Evolutionary conservation across 2,888 invertebrate species (phyloP).

Genomic region (Oscheius sp.): DNA sequence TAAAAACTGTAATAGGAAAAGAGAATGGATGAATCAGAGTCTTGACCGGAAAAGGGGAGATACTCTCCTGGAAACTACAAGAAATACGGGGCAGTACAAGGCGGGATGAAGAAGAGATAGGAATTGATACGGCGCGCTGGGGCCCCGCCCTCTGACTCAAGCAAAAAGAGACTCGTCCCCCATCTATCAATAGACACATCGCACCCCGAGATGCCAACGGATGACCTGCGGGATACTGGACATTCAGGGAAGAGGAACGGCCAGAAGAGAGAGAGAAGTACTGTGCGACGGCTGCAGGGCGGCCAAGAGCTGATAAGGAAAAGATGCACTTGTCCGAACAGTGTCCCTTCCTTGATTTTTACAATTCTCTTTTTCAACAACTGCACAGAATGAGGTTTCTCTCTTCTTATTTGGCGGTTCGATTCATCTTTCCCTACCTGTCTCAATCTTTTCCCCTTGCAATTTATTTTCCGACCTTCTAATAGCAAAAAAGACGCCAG

Average conservation of each 20-base stretch:
- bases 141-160: conserved; percentile 35
- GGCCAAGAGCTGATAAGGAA: not conserved
- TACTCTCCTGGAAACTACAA: not conserved
- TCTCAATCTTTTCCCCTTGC: not conserved
- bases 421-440: not conserved
- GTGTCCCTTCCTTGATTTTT: too few species aligned
- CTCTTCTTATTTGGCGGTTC: not conserved
- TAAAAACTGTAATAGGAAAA: conserved; percentile 9
- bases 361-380: too few species aligned
- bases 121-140: conserved; percentile 33
- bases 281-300: not conserved
- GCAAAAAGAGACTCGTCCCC: conserved; percentile 38
- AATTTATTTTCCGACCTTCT: conserved; percentile 1
- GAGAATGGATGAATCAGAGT: not conserved
- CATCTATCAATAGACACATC: conserved; percentile 36
- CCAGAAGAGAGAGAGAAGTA: too few species aligned
- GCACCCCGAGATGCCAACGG: conserved; percentile 14
- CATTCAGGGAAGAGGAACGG: not conserved
- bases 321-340: not conserved
- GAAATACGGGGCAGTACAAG: conserved; percentile 14
- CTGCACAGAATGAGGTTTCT: not conserved
- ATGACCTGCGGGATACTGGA: conserved; percentile 15
- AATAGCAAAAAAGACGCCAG: not conserved
- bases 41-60: conserved; percentile 1
- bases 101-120: conserved; percentile 37